Evolutionary conservation across 2,888 invertebrate species (phyloP), one percentile per base, ranked within the genome.

Genomic region (Cheilosia scutellata): DNA sequence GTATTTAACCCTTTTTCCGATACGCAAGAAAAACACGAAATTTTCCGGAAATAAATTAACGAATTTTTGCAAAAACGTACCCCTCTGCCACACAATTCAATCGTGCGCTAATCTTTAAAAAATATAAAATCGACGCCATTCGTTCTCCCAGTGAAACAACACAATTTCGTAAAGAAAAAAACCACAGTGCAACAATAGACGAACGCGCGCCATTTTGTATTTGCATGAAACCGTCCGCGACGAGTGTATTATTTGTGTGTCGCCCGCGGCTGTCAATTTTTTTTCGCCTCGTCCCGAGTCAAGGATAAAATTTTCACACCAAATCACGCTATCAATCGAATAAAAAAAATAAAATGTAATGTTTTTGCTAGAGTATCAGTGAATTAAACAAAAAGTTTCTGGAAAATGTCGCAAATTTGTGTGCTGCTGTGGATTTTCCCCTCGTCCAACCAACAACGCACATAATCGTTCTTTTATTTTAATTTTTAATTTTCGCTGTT

Each of bases 131-230:
- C 63, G 74, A 83, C 83, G 83, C 78, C 78, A 78, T 83, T 84
- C 63, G 58, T 57, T 63, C 51, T 42, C 27, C 40, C 47, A 47
- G 55, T 68, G 29, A 71, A 65, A 65, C 66, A 53, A 62, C 42
- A 68, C 37, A 20, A 29, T 63, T 53, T 57, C 25, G 66, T 68
- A 65, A 71, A 53, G 68, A 68, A 77, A 53, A 78, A 78, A 62
- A 68, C 33, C 62, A 76, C 86, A 86, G 74, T 80, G 86, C 86
- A 86, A 86, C 86, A 86, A 86, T 86, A 86, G 68, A 77, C 49
- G 63, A 80, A 77, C 86, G 86, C 86, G 86, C 86, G 86, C 86
- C 86, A 86, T 86, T 86, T 86, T 86, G 86, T 86, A 86, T 86
- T 86, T 72, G 68, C 77, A 77, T 77, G 76, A 66, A 82, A 57